A percentile compares a stretch with the other conserved stretches of the same genome.
Conservation (phyloP, 2,888 invertebrate genomes). For the Apamea sordens region DNA sequence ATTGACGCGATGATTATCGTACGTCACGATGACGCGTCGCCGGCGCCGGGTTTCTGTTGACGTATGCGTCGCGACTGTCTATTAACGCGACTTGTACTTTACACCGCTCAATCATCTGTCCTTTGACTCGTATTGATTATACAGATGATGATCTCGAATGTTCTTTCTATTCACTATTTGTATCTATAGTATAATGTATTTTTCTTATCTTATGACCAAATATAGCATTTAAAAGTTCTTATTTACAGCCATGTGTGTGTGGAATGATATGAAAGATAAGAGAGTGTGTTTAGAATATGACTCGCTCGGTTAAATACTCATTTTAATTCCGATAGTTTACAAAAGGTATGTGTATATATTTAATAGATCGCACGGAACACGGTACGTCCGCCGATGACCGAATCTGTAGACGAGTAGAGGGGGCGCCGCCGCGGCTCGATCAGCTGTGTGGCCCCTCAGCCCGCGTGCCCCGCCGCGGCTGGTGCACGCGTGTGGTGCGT, state of each 20-base stretch:
- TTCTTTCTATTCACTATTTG: slow-evolving; percentile 22
- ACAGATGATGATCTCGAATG: slow-evolving; percentile 26
- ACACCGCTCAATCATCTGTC: slow-evolving; percentile 59
- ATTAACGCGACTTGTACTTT: slow-evolving; percentile 48
- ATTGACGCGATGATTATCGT: slow-evolving; percentile 12
- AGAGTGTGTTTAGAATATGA: no score
- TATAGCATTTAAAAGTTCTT: not conserved
- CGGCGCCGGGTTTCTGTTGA: slow-evolving; percentile 49
- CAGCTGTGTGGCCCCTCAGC: no score
- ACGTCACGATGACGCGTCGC: slow-evolving; percentile 46
- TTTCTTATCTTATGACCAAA: not conserved
- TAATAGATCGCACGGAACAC: no score
- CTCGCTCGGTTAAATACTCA: no score
- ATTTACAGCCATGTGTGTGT: not conserved
- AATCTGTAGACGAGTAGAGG: no score
- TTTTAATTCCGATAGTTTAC: no score
- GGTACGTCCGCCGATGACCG: no score
- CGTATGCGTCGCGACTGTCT: slow-evolving; percentile 48
- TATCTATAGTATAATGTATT: not conserved
- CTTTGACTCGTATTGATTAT: slow-evolving; percentile 31
- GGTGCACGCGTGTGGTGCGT: no score
- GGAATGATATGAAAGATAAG: not conserved
- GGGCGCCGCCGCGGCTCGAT: no score
- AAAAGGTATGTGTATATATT: no score
- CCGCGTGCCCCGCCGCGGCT: no score